Base-by-base conservation (phyloP, 2,888 invertebrate species). In the Chesias legatella region DNA sequence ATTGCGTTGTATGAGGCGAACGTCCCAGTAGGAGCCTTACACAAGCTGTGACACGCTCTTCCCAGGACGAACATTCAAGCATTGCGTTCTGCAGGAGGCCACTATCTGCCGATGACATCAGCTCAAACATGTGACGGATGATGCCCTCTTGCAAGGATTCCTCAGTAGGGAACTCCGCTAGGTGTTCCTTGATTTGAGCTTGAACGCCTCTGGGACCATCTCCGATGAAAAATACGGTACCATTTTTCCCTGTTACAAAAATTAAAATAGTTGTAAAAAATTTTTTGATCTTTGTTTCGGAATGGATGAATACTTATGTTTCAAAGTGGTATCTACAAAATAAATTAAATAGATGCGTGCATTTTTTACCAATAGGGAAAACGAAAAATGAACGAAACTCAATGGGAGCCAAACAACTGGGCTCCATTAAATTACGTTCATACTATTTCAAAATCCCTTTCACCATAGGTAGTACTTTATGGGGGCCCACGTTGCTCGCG, bases 201-300 rank as follows among this genome's bases (percentile, higher is more conserved):
- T 52, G 33, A 13, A 70, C 50, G n/a, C 63, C 65, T 0, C 62
- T 55, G 0, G 73, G 73, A 3, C 51, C 51, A n/a, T 59, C 60
- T 3, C 73, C 74, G 4, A 74, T 11, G 26, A 63, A 71, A 43
- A 58, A 74, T 0, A 75, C 58, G 2, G 64, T 68, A 7, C 73
- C 73, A 1, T 47, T 59, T 7, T 62, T 29, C 24, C 71, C 73
- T 74, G 56, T 27, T 9, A 37, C 10, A 40, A 20, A 10, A 7
- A 9, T 7, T 5, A 17, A 17, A 17, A 17, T 17, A 17, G 2
- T 17, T 17, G 5, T 17, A 17, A n/a, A n/a, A n/a, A n/a, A n/a
- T n/a, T n/a, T n/a, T n/a, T n/a, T n/a, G n/a, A n/a, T n/a, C n/a
- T n/a, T n/a, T n/a, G n/a, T n/a, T n/a, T n/a, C n/a, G n/a, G n/a